These are phyloP conservation scores for Stomatorhinus walkeri DNA, from an alignment of 2,797 vertebrate genomes.

Conservation along the genomic window DNA sequence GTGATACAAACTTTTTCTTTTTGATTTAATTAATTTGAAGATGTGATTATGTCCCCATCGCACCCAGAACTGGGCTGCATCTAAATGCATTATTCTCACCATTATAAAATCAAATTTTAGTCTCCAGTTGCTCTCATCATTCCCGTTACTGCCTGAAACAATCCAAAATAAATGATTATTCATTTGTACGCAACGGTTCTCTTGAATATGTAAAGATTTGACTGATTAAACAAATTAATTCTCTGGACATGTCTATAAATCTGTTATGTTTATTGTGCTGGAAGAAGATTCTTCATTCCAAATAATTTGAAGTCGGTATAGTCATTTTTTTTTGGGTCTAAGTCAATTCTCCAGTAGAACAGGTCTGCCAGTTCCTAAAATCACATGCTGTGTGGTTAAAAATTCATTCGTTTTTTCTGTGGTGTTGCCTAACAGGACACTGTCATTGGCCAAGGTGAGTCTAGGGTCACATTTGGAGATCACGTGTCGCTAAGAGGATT, in stretches of 20 bases:
- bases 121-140: slow-evolving; percentile 31
- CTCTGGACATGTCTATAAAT: slow-evolving; percentile 35
- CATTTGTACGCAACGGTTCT: slow-evolving; percentile 15
- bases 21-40: slow-evolving; percentile 38
- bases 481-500: neutral
- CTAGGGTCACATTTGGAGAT: neutral
- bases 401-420: neutral
- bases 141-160: slow-evolving; percentile 19
- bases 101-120: slow-evolving; percentile 38
- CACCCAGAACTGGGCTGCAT: slow-evolving; percentile 25
- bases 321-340: neutral
- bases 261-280: slow-evolving; percentile 29
- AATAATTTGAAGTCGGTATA: neutral
- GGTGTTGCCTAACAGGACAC: neutral
- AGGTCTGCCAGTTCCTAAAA: slow-evolving; percentile 3
- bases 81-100: slow-evolving; percentile 34
- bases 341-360: neutral
- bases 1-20: slow-evolving; percentile 31
- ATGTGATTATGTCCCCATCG: slow-evolving; percentile 28
- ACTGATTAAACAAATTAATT: slow-evolving; percentile 41
- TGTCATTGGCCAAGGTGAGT: neutral
- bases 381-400: neutral
- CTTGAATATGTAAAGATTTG: slow-evolving; percentile 24
- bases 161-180: slow-evolving; percentile 22
- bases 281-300: slow-evolving; percentile 6